Evolutionary conservation across 2,113 vertebrate genomes (phyloP).

Genomic region (Eidolon helvum): DNA sequence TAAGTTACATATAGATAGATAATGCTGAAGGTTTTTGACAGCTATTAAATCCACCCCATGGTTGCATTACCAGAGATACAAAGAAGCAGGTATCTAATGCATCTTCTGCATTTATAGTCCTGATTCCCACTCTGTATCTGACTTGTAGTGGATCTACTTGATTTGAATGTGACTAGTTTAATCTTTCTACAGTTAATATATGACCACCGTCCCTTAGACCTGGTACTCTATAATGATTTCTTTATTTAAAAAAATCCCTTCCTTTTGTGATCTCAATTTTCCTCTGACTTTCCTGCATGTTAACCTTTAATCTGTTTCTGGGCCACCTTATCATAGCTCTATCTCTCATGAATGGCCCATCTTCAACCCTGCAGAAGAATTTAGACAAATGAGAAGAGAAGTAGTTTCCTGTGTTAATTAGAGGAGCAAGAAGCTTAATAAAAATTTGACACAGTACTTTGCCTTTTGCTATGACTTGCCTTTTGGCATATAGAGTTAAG

Average conservation of each 20-base stretch:
- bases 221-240: neutral
- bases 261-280: neutral
- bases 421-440: neutral
- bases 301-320: neutral
- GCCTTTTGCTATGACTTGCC: neutral
- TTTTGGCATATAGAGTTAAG: conserved; percentile 37
- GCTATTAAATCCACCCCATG: neutral
- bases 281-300: neutral
- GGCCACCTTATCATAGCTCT: neutral
- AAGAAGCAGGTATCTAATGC: neutral
- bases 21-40: neutral
- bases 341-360: neutral
- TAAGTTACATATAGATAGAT: neutral
- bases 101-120: neutral
- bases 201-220: neutral
- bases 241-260: neutral
- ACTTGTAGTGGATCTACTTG: neutral
- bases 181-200: neutral
- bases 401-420: conserved; percentile 17
- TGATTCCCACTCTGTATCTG: neutral
- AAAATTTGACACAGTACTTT: conserved; percentile 12
- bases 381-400: conserved; percentile 7
- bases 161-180: neutral
- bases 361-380: neutral
- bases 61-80: neutral